Evolutionary conservation across 2,888 invertebrate genomes (phyloP).

Genomic region (Drosophila helvetica): DNA sequence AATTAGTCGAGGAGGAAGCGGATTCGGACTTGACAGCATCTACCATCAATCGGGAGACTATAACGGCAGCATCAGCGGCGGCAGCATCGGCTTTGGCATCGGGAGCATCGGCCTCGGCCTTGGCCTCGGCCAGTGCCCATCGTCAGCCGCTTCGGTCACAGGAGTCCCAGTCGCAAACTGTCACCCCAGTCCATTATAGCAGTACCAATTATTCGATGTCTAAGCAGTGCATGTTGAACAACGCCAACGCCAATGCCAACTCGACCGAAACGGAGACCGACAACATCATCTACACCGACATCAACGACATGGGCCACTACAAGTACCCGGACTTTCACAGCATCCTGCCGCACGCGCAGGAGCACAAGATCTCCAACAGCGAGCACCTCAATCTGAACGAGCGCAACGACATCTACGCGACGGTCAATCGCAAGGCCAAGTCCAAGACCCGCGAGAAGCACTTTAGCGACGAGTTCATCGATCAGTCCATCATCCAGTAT

Average conservation of each 20-base stretch:
- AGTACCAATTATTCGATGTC: slow-evolving; percentile 85
- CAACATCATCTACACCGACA: slow-evolving; percentile 84
- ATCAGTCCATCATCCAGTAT: slow-evolving; percentile 82
- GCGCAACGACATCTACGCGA: slow-evolving; percentile 83
- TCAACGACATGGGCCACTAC: slow-evolving; percentile 83
- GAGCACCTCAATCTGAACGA: slow-evolving; percentile 82
- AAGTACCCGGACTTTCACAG: slow-evolving; percentile 80
- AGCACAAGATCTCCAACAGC: slow-evolving; percentile 81
- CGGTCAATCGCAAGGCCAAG: slow-evolving; percentile 84
- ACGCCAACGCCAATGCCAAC: slow-evolving; percentile 82
- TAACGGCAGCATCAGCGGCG: slow-evolving; percentile 78
- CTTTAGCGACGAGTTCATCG: slow-evolving; percentile 84
- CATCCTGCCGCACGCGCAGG: slow-evolving; percentile 73
- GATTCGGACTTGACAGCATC: slow-evolving; percentile 85
- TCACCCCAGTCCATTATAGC: slow-evolving; percentile 84
- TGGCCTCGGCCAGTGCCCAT: slow-evolving; percentile 82
- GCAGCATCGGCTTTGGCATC: slow-evolving; percentile 62
- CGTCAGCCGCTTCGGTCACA: slow-evolving; percentile 82
- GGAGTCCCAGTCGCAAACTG: slow-evolving; percentile 83
- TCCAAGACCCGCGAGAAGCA: slow-evolving; percentile 83
- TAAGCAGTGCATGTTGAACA: slow-evolving; percentile 83
- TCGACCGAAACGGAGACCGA: slow-evolving; percentile 84
- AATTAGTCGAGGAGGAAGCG: slow-evolving; percentile 83
- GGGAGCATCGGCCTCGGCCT: slow-evolving; percentile 51
- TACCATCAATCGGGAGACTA: slow-evolving; percentile 85